These are phyloP conservation scores for Tethya wilhelma DNA, from an alignment of 37 sponge, comb jelly and placozoan species.

Conservation along the genomic window DNA sequence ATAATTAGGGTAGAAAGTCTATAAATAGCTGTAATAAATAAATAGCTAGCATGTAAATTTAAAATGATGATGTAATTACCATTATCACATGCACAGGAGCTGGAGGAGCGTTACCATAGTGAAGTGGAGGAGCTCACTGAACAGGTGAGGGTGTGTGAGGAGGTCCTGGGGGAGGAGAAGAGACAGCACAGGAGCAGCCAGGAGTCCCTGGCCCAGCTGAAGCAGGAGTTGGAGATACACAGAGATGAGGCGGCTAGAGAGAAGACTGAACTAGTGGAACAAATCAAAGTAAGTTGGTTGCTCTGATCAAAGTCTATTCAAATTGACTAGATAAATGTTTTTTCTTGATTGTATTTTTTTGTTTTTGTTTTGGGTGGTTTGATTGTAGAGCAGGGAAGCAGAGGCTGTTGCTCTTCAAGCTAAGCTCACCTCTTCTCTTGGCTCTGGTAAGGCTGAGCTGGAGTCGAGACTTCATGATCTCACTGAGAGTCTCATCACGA, in stretches of 20 bases:
- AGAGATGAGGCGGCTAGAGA: constrained; percentile 26
- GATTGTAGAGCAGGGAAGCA: constrained; percentile 25
- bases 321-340: not conserved
- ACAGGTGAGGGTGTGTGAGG: constrained; percentile 53
- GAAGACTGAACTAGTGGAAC: not conserved
- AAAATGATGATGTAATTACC: not conserved
- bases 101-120: constrained; percentile 29
- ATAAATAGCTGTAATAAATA: not conserved
- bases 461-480: constrained; percentile 72
- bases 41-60: not conserved
- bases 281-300: constrained; percentile 10
- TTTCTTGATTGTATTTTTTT: constrained; percentile 1
- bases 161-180: constrained; percentile 31
- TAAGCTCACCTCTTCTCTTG: constrained; percentile 13
- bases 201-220: constrained; percentile 23
- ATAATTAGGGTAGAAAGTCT: no score
- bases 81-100: constrained; percentile 26
- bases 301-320: not conserved
- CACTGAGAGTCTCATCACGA: constrained; percentile 84
- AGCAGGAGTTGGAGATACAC: constrained; percentile 28
- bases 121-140: constrained; percentile 44
- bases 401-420: constrained; percentile 22
- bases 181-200: not conserved
- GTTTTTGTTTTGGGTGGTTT: not conserved
- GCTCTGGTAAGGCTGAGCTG: constrained; percentile 41